phyloP scores from a whole-genome alignment of 2,113 vertebrate genomes.

The Oncorhynchus clarkii region DNA sequence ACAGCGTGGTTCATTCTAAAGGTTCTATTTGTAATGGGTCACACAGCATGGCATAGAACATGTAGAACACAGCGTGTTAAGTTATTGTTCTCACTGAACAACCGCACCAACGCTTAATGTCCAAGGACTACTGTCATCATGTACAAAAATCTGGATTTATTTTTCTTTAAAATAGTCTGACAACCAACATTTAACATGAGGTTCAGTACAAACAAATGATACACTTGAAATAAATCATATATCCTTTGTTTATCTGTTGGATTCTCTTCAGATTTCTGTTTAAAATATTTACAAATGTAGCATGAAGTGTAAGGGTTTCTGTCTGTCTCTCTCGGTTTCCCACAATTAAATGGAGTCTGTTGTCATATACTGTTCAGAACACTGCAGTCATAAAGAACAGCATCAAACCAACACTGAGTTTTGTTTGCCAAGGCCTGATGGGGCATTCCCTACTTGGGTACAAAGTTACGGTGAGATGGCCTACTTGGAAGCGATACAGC shows the following conservation, averaged over 20 bases:
- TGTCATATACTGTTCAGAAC: neutral
- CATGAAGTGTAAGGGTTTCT: neutral
- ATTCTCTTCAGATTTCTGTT: neutral
- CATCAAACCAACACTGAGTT: neutral
- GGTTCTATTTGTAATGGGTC: no score
- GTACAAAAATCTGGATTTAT: constrained; percentile 22
- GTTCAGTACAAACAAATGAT: constrained; percentile 3
- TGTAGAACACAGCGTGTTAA: neutral
- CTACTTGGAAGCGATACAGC: no score
- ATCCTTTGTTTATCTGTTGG: neutral
- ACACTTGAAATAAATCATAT: neutral
- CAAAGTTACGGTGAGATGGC: no score
- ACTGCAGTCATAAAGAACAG: neutral
- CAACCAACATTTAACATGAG: neutral
- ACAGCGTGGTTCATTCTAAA: no score
- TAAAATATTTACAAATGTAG: neutral
- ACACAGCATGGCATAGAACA: no score
- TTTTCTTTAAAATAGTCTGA: constrained; percentile 1
- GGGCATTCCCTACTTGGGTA: neutral
- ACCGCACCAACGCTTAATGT: neutral
- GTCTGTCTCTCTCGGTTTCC: neutral
- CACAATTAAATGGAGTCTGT: neutral
- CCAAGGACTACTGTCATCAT: neutral
- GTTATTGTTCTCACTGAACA: neutral
- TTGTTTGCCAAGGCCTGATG: neutral